Conservation (phyloP, 2,797 vertebrate genomes). For the Falco concolor region DNA sequence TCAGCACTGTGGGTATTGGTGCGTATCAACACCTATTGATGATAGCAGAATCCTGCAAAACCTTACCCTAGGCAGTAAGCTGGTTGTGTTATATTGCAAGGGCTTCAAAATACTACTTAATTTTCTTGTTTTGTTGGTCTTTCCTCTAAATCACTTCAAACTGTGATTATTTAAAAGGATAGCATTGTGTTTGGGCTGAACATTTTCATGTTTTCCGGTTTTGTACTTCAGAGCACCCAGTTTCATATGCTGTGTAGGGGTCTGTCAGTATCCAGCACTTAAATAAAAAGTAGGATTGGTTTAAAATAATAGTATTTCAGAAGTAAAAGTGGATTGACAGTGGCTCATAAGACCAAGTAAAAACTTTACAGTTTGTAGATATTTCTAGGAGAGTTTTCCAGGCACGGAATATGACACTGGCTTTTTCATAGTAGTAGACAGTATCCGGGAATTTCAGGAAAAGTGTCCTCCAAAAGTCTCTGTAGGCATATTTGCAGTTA, state of each 20-base stretch:
- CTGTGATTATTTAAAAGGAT: neutral
- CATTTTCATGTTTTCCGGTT: neutral
- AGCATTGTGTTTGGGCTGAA: neutral
- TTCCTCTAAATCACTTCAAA: neutral
- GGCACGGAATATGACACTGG: accelerated
- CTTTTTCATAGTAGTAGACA: neutral
- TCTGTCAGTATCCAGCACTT: neutral
- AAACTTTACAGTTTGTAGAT: neutral
- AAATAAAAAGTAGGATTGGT: neutral
- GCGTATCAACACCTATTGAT: accelerated
- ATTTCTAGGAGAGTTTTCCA: neutral
- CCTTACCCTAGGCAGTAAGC: neutral
- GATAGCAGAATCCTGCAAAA: neutral
- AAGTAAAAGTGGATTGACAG: neutral
- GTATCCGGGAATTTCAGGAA: neutral
- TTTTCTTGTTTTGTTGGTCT: neutral
- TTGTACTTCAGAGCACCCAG: neutral
- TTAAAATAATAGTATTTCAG: neutral
- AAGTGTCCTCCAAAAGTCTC: neutral
- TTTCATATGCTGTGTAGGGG: neutral
- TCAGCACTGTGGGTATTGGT: neutral
- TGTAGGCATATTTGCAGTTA: neutral
- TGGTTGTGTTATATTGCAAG: neutral
- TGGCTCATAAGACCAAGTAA: neutral
- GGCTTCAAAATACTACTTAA: neutral